Conservation (phyloP, 2,113 vertebrate genomes). For the Aspiorhynchus laticeps region DNA sequence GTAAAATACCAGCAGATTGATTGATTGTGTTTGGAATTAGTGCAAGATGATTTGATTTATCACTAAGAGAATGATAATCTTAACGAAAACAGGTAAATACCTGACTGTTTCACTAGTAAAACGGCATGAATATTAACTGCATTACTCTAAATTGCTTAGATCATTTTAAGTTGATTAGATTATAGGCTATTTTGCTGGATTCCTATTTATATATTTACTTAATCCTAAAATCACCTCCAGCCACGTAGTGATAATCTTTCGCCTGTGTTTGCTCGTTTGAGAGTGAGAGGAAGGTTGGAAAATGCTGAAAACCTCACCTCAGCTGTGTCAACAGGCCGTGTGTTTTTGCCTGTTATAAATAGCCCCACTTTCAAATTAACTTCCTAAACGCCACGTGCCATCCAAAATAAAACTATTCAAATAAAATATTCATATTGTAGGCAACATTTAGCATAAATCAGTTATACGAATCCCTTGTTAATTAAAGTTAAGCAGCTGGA, state of each 20-base stretch:
- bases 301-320: slow-evolving; percentile 51
- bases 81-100: not conserved
- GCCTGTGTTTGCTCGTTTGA: slow-evolving; percentile 27
- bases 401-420: slow-evolving; percentile 25
- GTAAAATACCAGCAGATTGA: not conserved
- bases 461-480: not conserved
- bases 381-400: slow-evolving; percentile 26
- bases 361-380: slow-evolving; percentile 42
- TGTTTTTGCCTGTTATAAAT: slow-evolving; percentile 43
- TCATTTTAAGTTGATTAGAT: not conserved
- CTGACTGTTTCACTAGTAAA: not conserved
- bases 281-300: slow-evolving; percentile 28
- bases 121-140: not conserved
- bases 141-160: not conserved
- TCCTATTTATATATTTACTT: slow-evolving; percentile 10
- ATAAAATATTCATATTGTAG: not conserved
- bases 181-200: not conserved
- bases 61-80: not conserved
- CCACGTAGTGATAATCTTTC: slow-evolving; percentile 23
- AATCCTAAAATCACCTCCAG: slow-evolving; percentile 19
- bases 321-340: slow-evolving; percentile 52
- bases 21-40: not conserved
- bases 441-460: not conserved
- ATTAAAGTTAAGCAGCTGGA: not conserved
- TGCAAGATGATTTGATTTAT: slow-evolving; percentile 1